A percentile compares a stretch with the other conserved stretches of the same genome.
phyloP scores from a whole-genome alignment of 1,140 invertebrate species.

The Harlomillsia oculata region DNA sequence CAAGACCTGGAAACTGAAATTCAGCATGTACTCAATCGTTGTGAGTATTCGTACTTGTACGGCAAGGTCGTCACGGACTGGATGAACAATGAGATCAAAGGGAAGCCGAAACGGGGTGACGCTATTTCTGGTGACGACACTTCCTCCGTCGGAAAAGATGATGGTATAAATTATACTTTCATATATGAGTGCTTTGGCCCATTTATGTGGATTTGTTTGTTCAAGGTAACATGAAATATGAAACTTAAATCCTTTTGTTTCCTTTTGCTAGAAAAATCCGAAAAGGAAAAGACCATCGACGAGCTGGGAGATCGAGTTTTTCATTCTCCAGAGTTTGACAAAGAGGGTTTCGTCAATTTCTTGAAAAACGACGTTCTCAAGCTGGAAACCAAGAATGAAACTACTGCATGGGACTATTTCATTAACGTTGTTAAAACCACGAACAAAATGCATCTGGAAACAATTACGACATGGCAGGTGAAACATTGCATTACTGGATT shows the following conservation, averaged over 20 bases:
- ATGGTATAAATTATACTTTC: too few species aligned
- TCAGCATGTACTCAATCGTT: conserved; percentile 8
- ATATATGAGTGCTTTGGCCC: too few species aligned
- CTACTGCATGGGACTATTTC: not conserved
- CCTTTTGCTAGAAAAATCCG: too few species aligned
- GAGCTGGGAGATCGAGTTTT: conserved; percentile 14
- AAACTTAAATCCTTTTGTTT: too few species aligned
- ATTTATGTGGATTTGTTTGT: too few species aligned
- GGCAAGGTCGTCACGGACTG: conserved; percentile 13
- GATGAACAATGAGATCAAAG: not conserved
- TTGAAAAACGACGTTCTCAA: conserved; percentile 1
- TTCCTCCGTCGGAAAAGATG: too few species aligned
- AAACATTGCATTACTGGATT: conserved; percentile 14
- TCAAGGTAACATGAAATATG: too few species aligned
- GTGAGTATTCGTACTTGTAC: conserved; percentile 23
- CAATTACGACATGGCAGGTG: conserved; percentile 3
- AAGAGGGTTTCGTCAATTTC: not conserved
- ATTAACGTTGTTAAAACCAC: not conserved
- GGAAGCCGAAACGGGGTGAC: too few species aligned
- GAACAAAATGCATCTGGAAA: not conserved
- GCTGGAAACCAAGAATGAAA: not conserved
- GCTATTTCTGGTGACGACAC: too few species aligned
- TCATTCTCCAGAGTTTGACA: not conserved
- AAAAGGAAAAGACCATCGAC: conserved; percentile 13
- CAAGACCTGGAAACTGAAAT: conserved; percentile 5